Evolutionary conservation across 2,113 vertebrate genomes (phyloP), one percentile per base, ranked within the genome.

Genomic region (Pterocles orientalis): DNA sequence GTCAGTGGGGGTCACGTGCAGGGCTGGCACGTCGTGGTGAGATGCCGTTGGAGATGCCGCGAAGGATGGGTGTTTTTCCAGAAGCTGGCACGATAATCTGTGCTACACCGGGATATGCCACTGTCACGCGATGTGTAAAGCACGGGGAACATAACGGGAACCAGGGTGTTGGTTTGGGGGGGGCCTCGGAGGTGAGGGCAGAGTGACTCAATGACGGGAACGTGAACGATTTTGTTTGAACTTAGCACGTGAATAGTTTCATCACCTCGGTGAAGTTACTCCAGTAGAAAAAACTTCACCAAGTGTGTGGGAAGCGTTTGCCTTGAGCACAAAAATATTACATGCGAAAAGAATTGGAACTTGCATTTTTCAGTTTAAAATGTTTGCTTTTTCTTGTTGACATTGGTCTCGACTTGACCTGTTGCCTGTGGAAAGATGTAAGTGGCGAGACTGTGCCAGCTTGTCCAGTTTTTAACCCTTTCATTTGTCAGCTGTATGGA

Each of bases 121-220:
- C 7, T 61, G 43, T 29, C n/a, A 19, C 5, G 10, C 0, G 0
- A 4, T 26, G 18, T 10, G 9, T 58, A 36, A 54, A 57, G 31
- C 2, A 2, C 29, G 31, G 69, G 57, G 53, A 48, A 3, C 9
- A 6, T 10, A n/a, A 45, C 25, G 24, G 21, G 54, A 14, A 12
- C 31, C 19, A 13, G 57, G 48, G 15, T 17, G n/a, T 26, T 53
- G 71, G 16, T 70, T 41, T 66, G 25, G 23, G 47, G 83, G 56
- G 29, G 53, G 18, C n/a, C n/a, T 56, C 36, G 3, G 81, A 28
- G 62, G 17, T 57, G 41, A 57, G 69, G 76, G 54, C 45, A 69
- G 48, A 65, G 77, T 31, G 69, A n/a, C 45, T 50, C 69, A 20
- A 9, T 19, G 36, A 72, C 61, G 92, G 77, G 90, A 81, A 47